Evolutionary conservation across 2,888 invertebrate species (phyloP), one percentile per base, ranked within the genome.

Genomic region (Drosophila mulleri): DNA sequence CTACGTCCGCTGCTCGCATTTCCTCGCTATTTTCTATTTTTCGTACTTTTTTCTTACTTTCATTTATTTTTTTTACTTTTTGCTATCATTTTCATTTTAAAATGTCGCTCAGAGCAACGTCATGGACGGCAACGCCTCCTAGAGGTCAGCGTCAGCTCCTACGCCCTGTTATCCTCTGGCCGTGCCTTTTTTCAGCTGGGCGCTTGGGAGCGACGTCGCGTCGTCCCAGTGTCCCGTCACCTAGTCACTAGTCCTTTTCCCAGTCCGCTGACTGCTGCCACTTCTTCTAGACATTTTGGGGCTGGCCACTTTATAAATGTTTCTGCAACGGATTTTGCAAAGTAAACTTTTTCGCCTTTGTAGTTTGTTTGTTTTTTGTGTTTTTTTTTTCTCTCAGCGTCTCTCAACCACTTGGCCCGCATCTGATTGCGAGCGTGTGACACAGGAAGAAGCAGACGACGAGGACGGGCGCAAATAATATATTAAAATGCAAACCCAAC

Each of bases 401-500:
- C 48, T 60, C 78, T 60, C 26, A 56, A 53, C 69, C 82, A 81
- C 82, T 80, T 79, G 83, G 83, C 81, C 86, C 88, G 86, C 88
- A 84, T 86, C 88, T 80, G 88, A 83, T 83, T 85, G 88, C 73
- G 80, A 82, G 70, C 82, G 85, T 87, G 83, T 83, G 86, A 85
- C 85, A 85, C 72, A 67, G 76, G 78, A 65, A 63, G 32, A n/a
- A 35, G 37, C 23, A 23, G n/a, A 2, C 0, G 26, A n/a, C 65
- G 20, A 45, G 16, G 45, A 63, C 23, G 67, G 74, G 78, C 63
- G 70, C 78, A 88, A 83, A 82, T 83, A 88, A 86, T 86, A 88
- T 88, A 88, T 88, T 88, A 88, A 89, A 88, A 88, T 89, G 89
- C 83, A 89, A 88, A 88, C 89, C 87, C 87, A 86, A 89, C 90